Evolutionary conservation across 2,797 vertebrate genomes (phyloP).

Genomic region (Lacerta bilineata): DNA sequence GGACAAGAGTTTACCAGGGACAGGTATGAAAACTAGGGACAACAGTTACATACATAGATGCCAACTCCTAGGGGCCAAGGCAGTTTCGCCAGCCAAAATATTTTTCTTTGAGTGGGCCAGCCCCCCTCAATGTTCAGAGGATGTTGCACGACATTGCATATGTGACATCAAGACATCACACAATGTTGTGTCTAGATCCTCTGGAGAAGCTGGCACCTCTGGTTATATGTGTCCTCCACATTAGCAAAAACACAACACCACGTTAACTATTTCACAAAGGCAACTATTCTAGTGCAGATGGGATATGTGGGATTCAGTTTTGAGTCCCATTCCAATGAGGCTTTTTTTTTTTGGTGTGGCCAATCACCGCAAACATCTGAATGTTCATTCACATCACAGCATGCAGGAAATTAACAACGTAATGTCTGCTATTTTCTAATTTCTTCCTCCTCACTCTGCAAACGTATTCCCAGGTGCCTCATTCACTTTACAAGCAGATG

Average conservation of each 20-base stretch:
- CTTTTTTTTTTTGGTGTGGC: background rate
- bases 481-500: constrained; percentile 52
- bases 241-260: background rate
- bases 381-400: constrained; percentile 35
- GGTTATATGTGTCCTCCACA: background rate
- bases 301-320: constrained; percentile 1
- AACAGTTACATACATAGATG: background rate
- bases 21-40: background rate
- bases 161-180: too few relatives aligned
- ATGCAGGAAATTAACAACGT: constrained; percentile 46
- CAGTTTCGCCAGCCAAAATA: too few relatives aligned
- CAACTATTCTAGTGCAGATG: constrained; percentile 3
- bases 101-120: too few relatives aligned
- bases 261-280: background rate
- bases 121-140: too few relatives aligned
- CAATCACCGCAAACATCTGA: constrained; percentile 25
- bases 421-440: constrained; percentile 52
- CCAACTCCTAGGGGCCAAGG: too few relatives aligned
- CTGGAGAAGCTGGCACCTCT: too few relatives aligned
- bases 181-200: too few relatives aligned
- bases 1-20: background rate
- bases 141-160: too few relatives aligned
- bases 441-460: constrained; percentile 55
- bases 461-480: constrained; percentile 47
- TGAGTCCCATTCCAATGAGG: background rate